Base-by-base conservation (phyloP, 2,888 invertebrate genomes). In the Dyspetes luteomarginatus region DNA sequence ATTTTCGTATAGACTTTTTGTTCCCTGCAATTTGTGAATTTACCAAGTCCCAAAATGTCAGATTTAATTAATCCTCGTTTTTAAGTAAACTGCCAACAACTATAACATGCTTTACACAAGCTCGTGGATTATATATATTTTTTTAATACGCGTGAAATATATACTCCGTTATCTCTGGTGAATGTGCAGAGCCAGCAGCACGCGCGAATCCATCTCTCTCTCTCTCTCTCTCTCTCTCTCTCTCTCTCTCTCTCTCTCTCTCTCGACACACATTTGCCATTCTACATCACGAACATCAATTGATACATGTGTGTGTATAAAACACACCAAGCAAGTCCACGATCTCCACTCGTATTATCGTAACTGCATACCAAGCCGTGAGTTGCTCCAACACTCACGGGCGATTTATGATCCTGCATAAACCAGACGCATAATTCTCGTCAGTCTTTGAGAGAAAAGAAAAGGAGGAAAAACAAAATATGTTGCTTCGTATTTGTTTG, bases 371-470 rank as follows among this genome's bases (percentile, higher is more conserved):
- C 74, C 74, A 43, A 36, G 56, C 45, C 55, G 74, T 58, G 65
- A n/a, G n/a, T n/a, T 48, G 65, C 65, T 48, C 74, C 48, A 48
- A 74, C 74, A 67, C 74, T 65, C 74, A 45, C 74, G n/a, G n/a
- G 56, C 65, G 65, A 74, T 74, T 74, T 74, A 74, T 56, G 74
- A 67, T 56, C 55, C 56, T 48, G 65, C 65, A 45, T 15, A 56
- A 26, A n/a, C 74, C 74, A 74, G 74, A 74, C 74, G 74, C 74
- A 74, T 65, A 67, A 74, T 74, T 74, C 74, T 45, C 45, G 55
- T 56, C 56, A 17, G 52, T 36, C 36, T n/a, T n/a, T n/a, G 48
- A 36, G 41, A 72, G 52, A 62, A 62, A 48, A 48, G 15, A 30
- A 41, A 43, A 52, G 30, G 2, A 24, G 52, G 9, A 55, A 19